phyloP scores from a whole-genome alignment of 2,888 invertebrate species.

The Napeogenes sylphis region DNA sequence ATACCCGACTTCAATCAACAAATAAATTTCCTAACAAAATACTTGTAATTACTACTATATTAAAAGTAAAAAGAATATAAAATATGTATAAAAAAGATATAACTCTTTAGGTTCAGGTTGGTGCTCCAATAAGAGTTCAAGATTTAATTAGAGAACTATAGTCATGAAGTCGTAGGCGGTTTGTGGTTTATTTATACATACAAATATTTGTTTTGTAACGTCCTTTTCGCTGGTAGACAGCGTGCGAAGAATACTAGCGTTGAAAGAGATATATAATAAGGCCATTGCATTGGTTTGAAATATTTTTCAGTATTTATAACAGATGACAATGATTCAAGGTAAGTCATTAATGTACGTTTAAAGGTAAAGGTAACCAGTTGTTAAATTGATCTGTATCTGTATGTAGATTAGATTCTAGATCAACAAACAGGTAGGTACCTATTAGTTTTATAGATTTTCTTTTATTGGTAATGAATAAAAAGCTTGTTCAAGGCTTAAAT shows the following conservation, averaged over 20 bases:
- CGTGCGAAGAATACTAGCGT: constrained; percentile 23
- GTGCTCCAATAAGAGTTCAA: background rate
- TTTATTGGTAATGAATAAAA: too few relatives aligned
- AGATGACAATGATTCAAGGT: background rate
- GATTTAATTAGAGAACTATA: constrained; percentile 12
- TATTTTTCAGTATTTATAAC: background rate
- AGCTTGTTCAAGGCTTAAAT: too few relatives aligned
- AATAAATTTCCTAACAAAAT: too few relatives aligned
- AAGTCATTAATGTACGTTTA: background rate
- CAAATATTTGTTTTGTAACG: constrained; percentile 27
- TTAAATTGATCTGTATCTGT: background rate
- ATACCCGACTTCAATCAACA: too few relatives aligned
- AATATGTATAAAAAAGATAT: too few relatives aligned
- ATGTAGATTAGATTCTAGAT: background rate
- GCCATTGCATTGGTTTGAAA: constrained; percentile 27
- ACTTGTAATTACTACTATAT: too few relatives aligned
- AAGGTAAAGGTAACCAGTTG: background rate
- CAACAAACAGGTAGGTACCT: too few relatives aligned
- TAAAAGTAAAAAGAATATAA: too few relatives aligned
- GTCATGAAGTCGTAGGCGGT: constrained; percentile 12
- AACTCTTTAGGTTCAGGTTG: background rate
- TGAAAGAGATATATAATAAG: constrained; percentile 29
- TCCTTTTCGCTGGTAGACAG: constrained; percentile 25
- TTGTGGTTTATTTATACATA: constrained; percentile 22
- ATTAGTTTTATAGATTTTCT: too few relatives aligned